Base-by-base conservation (phyloP, 2,797 vertebrate species). In the Bovichtus variegatus region DNA sequence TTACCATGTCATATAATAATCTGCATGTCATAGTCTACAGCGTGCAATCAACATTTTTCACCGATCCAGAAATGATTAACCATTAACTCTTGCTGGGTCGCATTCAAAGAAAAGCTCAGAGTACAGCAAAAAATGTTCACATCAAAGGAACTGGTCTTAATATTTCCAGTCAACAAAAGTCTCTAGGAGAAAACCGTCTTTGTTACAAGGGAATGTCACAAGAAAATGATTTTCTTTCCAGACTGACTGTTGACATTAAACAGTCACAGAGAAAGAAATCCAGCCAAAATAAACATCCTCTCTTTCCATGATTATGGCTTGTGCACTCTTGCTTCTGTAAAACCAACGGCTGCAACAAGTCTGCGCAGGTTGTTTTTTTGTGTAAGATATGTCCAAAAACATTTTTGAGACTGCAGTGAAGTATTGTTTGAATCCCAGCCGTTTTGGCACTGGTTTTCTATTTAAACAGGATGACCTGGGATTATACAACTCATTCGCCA, bases 241-340 rank as follows among this genome's bases (percentile, higher is more conserved):
- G 67, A 71, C 36, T 44, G 27, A 67, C 41, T 64, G 46, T 69
- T 72, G 72, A 73, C 29, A 38, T 64, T 72, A 63, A 59, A 65
- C 55, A 58, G 27, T 64, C 46, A 34, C 27, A 59, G 57, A 60
- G 29, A 74, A 31, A 62, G 38, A 72, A 74, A 79, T 40, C 43
- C 38, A 59, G 75, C 66, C 65, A 76, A 50, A 75, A 51, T 75
- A 84, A 84, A 88, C 67, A 80, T 70, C 38, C 62, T 57, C 25
- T 46, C 38, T 21, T 59, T 76, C 19, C 19, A 27, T 15, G 23
- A 60, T 53, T 44, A 59, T 74, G 23, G 69, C 72, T 61, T 72
- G 44, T 0, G 2, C 34, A 43, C 49, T 50, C 19, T 2, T 71
- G 46, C 23, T 40, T 71, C 54, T 76, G 67, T 73, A 50, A 68